Evolutionary conservation across 2,888 invertebrate genomes (phyloP).

Genomic region (Amiota mariae): DNA sequence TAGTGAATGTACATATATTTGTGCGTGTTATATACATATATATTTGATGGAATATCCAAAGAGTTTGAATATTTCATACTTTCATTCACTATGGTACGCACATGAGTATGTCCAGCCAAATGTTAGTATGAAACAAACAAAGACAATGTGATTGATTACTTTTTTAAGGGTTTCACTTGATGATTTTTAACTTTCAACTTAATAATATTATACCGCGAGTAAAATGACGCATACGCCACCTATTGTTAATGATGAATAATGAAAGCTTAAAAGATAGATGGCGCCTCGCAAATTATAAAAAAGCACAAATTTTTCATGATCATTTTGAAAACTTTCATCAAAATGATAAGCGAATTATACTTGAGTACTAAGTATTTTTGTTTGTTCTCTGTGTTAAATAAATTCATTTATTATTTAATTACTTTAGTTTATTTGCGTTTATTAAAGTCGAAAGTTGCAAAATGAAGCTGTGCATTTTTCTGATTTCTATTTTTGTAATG

Average conservation of each 20-base stretch:
- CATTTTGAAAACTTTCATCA: neutral
- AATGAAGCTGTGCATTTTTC: neutral
- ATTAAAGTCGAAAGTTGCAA: neutral
- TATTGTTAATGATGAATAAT: neutral
- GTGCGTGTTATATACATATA: too few relatives aligned
- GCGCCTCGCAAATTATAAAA: neutral
- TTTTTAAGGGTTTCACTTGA: too few relatives aligned
- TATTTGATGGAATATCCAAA: too few relatives aligned
- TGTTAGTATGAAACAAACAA: too few relatives aligned
- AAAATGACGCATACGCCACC: neutral
- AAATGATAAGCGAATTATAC: neutral
- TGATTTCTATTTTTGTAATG: neutral
- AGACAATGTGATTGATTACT: too few relatives aligned
- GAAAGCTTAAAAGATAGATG: neutral
- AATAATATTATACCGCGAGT: too few relatives aligned
- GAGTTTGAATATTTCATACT: too few relatives aligned
- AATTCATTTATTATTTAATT: neutral
- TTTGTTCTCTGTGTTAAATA: too few relatives aligned
- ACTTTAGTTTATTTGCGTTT: neutral
- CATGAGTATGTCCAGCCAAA: too few relatives aligned
- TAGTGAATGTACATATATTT: too few relatives aligned
- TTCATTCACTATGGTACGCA: too few relatives aligned
- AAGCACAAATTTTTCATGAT: slow-evolving; percentile 1
- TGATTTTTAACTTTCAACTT: too few relatives aligned
- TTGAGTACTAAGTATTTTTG: neutral